These are phyloP conservation scores for Miniopterus natalensis DNA, from an alignment of 2,113 vertebrate species.

Conservation along the genomic window DNA sequence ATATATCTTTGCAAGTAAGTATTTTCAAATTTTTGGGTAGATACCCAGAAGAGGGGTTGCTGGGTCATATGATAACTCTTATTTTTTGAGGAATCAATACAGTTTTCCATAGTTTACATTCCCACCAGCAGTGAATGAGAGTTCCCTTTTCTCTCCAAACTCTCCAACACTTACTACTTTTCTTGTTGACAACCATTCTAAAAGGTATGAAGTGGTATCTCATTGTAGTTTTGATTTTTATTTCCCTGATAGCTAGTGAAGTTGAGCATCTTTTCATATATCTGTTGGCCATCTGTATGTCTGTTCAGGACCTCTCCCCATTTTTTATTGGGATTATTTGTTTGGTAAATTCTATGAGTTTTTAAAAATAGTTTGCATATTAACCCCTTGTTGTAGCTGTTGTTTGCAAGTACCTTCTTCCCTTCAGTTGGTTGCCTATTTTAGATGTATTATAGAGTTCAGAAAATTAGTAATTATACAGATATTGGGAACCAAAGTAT, in stretches of 20 bases:
- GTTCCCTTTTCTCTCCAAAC: not conserved
- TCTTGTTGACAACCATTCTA: not conserved
- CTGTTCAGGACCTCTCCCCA: not conserved
- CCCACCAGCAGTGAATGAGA: not conserved
- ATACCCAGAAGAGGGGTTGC: not conserved
- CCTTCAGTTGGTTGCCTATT: not conserved
- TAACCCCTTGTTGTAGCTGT: not conserved
- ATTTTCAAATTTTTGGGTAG: not conserved
- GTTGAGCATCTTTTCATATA: not conserved
- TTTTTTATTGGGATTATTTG: not conserved
- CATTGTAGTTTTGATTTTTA: not conserved
- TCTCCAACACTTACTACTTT: not conserved
- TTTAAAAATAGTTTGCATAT: not conserved
- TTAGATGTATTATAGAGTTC: not conserved
- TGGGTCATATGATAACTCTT: not conserved
- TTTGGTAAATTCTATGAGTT: not conserved
- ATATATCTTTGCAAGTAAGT: not conserved
- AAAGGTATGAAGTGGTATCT: not conserved
- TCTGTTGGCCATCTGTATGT: not conserved
- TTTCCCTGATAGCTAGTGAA: not conserved
- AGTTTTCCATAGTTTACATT: not conserved
- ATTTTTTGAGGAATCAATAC: not conserved
- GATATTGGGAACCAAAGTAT: not conserved
- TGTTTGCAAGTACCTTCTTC: not conserved
- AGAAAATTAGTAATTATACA: not conserved